Evolutionary conservation across 1,140 invertebrate genomes (phyloP).

Genomic region (Achroia grisella): DNA sequence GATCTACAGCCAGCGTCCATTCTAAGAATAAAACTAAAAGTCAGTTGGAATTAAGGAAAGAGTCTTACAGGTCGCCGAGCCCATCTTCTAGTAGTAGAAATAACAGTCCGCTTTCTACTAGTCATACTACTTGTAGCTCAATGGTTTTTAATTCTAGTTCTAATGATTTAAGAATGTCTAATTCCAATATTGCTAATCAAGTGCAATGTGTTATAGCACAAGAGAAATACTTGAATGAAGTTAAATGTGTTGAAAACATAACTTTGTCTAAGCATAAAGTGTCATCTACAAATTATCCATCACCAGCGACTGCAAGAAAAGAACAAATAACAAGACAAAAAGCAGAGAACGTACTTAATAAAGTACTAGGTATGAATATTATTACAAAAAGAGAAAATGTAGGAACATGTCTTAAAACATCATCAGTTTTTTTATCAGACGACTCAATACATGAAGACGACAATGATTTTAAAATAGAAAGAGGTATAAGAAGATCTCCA

Average conservation of each 20-base stretch:
- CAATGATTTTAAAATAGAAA: conserved; percentile 57
- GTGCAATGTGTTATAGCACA: conserved; percentile 73
- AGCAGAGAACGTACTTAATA: conserved; percentile 65
- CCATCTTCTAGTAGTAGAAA: conserved; percentile 68
- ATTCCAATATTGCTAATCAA: conserved; percentile 64
- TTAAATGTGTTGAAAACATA: conserved; percentile 69
- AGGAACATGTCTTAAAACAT: conserved; percentile 56
- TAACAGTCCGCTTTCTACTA: conserved; percentile 67
- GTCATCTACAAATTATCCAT: conserved; percentile 36
- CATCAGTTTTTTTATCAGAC: conserved; percentile 64
- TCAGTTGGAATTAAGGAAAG: conserved; percentile 58
- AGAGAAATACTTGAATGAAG: conserved; percentile 71
- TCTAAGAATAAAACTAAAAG: conserved; percentile 52
- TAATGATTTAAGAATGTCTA: conserved; percentile 66
- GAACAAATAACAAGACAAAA: conserved; percentile 62
- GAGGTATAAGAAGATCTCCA: conserved; percentile 55
- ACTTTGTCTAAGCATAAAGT: conserved; percentile 57
- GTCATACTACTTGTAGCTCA: conserved; percentile 71
- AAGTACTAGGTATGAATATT: conserved; percentile 68
- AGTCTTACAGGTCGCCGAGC: conserved; percentile 58
- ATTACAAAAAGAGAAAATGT: conserved; percentile 63
- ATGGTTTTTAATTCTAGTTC: conserved; percentile 72
- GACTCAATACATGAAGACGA: conserved; percentile 62
- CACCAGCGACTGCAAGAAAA: conserved; percentile 45
- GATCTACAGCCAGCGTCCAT: conserved; percentile 23